These are phyloP conservation scores for Terrapene triunguis DNA, from an alignment of 2,113 vertebrate species.

Conservation along the genomic window DNA sequence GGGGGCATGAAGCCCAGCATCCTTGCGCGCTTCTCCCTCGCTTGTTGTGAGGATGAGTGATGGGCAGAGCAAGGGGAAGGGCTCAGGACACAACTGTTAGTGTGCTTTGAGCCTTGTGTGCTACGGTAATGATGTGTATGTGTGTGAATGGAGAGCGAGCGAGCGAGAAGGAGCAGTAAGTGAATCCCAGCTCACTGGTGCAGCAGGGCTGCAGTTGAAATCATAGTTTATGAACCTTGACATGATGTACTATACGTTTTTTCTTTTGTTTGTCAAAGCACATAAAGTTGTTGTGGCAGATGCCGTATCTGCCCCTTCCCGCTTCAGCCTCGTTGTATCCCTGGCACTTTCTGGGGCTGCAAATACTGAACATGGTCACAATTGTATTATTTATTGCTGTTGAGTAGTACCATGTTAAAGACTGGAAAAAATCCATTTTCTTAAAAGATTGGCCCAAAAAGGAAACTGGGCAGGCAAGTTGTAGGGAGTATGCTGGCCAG, in stretches of 20 bases:
- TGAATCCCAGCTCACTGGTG: neutral
- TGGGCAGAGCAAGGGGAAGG: neutral
- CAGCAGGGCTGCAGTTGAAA: neutral
- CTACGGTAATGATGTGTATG: too few relatives aligned
- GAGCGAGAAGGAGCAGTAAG: neutral
- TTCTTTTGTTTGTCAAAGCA: neutral
- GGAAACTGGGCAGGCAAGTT: constrained; percentile 51
- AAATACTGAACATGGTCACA: neutral
- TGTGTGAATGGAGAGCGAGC: neutral
- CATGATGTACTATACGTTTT: neutral
- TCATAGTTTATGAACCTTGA: neutral
- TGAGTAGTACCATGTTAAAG: neutral
- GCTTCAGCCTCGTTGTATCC: too few relatives aligned
- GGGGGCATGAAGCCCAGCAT: neutral
- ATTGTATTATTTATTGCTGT: neutral
- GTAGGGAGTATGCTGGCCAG: neutral
- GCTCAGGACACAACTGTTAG: neutral
- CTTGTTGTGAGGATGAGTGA: neutral
- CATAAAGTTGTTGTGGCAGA: neutral
- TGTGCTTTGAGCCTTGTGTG: neutral
- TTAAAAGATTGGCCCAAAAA: constrained; percentile 49
- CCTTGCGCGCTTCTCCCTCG: neutral
- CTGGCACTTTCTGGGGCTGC: neutral
- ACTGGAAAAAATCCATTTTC: neutral
- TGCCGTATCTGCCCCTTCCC: neutral